These are phyloP conservation scores for Siderastrea siderea DNA, from an alignment of 92 coral and sea anemone species.

Conservation along the genomic window DNA sequence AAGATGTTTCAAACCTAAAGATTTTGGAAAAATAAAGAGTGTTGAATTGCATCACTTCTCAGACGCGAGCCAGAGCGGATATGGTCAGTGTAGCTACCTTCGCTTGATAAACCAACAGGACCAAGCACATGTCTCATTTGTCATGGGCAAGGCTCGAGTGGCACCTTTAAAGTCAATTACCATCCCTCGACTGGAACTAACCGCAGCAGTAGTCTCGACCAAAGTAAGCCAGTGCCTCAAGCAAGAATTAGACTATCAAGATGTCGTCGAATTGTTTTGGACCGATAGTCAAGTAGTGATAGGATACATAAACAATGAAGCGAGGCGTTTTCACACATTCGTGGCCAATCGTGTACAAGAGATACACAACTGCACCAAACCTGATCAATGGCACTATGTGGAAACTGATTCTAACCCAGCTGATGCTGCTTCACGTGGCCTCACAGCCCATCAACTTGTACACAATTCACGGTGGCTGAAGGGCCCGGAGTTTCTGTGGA, in stretches of 20 bases:
- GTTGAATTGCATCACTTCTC: conserved; percentile 47
- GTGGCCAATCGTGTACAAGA: conserved; percentile 75
- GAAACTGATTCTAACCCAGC: too few relatives aligned
- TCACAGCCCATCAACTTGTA: too few relatives aligned
- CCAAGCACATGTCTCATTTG: conserved; percentile 46
- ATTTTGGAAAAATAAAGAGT: conserved; percentile 27
- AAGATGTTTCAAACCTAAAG: conserved; percentile 53
- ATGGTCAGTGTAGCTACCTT: conserved; percentile 55
- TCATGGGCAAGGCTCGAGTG: conserved; percentile 62
- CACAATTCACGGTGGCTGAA: conserved; percentile 56
- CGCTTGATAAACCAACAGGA: conserved; percentile 33
- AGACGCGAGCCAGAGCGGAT: conserved; percentile 48
- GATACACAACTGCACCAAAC: too few relatives aligned
- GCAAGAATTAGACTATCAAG: conserved; percentile 35
- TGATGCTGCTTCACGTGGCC: too few relatives aligned
- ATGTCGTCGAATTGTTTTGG: conserved; percentile 52
- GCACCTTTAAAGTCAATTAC: conserved; percentile 55
- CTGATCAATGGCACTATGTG: too few relatives aligned
- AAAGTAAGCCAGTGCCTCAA: conserved; percentile 52
- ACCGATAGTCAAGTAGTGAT: conserved; percentile 67
- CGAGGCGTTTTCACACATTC: conserved; percentile 64
- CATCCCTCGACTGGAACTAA: conserved; percentile 50
- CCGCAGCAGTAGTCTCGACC: conserved; percentile 57
- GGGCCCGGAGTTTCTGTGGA: conserved; percentile 71
- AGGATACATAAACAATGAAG: conserved; percentile 53